A percentile compares a stretch with the other conserved stretches of the same genome.
Evolutionary conservation across 2,888 invertebrate species (phyloP).

Genomic region (Drosophila aldrichi): DNA sequence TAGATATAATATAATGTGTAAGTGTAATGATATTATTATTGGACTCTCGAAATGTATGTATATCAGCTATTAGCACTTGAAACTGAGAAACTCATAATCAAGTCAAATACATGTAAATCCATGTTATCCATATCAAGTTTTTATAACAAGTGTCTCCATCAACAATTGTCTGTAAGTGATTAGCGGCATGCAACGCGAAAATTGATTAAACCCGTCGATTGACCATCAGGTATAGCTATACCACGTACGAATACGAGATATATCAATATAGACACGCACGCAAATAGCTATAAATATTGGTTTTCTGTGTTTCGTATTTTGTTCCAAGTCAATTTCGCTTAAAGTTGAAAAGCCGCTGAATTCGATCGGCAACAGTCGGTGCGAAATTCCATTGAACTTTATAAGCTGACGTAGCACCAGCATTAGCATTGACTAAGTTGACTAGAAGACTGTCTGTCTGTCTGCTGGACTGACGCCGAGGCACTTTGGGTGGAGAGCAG

Average conservation of each 20-base stretch:
- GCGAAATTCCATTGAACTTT: constrained; percentile 66
- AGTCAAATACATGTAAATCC: constrained; percentile 50
- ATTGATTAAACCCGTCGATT: constrained; percentile 46
- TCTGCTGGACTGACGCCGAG: constrained; percentile 1
- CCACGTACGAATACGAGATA: background rate
- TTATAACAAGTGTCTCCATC: constrained; percentile 19
- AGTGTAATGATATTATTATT: constrained; percentile 51
- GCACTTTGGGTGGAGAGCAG: constrained; percentile 26
- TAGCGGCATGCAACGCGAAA: constrained; percentile 52
- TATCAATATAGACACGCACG: background rate
- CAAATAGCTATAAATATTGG: constrained; percentile 21
- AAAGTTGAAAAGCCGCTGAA: constrained; percentile 5
- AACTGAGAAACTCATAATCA: constrained; percentile 47
- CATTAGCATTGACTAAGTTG: constrained; percentile 11
- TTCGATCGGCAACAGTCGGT: constrained; percentile 9
- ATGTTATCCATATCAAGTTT: constrained; percentile 3
- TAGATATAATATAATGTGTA: constrained; percentile 29
- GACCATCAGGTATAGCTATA: constrained; percentile 3
- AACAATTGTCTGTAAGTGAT: constrained; percentile 42
- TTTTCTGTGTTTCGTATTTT: constrained; percentile 33
- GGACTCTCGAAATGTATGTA: constrained; percentile 41
- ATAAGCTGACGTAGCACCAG: constrained; percentile 64
- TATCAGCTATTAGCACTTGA: constrained; percentile 54
- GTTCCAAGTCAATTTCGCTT: constrained; percentile 44
- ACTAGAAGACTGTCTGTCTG: constrained; percentile 19